Conservation (phyloP, 2,113 vertebrate species). For the Acanthochromis polyacanthus region DNA sequence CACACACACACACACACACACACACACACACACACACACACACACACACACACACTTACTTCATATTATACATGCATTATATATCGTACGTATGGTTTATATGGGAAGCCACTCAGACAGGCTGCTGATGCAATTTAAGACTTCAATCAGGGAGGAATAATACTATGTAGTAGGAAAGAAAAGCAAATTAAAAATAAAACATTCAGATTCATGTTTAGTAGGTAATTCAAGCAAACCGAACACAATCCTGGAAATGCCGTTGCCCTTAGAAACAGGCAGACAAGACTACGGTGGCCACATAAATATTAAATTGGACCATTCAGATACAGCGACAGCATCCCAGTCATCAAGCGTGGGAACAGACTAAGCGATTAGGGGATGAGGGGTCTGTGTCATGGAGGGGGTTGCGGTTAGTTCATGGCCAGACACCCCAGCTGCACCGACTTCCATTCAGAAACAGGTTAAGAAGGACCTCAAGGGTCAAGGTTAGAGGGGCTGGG, state of each 20-base stretch:
- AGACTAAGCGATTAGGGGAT: slow-evolving; percentile 65
- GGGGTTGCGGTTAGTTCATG: slow-evolving; percentile 77
- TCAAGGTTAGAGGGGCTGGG: slow-evolving; percentile 87
- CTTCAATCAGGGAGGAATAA: slow-evolving; percentile 25
- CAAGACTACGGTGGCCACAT: slow-evolving; percentile 48
- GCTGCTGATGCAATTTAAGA: slow-evolving; percentile 45
- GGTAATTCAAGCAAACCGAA: slow-evolving; percentile 13
- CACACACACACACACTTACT: slow-evolving; percentile 10
- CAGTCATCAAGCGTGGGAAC: slow-evolving; percentile 77
- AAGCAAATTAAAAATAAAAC: slow-evolving; percentile 26
- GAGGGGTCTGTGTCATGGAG: slow-evolving; percentile 52
- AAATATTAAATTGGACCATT: slow-evolving; percentile 77
- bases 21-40: slow-evolving; percentile 24
- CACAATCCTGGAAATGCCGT: slow-evolving; percentile 25
- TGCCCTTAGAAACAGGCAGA: slow-evolving; percentile 39
- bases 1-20: slow-evolving; percentile 11
- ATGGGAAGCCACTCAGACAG: slow-evolving; percentile 23
- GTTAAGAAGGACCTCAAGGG: slow-evolving; percentile 82
- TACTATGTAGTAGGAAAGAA: not conserved
- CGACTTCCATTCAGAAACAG: slow-evolving; percentile 82
- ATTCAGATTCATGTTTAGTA: not conserved
- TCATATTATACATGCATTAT: slow-evolving; percentile 54
- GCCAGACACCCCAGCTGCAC: slow-evolving; percentile 88
- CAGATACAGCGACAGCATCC: slow-evolving; percentile 59
- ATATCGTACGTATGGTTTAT: slow-evolving; percentile 52